Base-by-base conservation (phyloP, 2,888 invertebrate genomes). In the Dicyrtomina minuta region DNA sequence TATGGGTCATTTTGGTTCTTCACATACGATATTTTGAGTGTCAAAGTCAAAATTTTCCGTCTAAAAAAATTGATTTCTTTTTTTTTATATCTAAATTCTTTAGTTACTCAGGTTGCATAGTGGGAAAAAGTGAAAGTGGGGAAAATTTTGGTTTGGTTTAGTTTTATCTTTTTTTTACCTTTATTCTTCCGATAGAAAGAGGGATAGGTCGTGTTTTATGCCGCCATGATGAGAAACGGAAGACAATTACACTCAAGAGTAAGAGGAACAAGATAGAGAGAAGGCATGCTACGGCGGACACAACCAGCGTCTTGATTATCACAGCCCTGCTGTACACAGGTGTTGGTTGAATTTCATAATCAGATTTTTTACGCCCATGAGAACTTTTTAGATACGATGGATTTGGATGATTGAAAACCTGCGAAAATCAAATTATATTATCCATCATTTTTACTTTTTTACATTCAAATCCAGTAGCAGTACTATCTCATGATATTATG, bases 241-340 rank as follows among this genome's bases (percentile, higher is more conserved):
- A 75, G 71, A 75, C 61, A 53, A 70, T 66, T 27, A 74, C 69
- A 53, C 75, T 74, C 69, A 78, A 56, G 33, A 73, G 60, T 44
- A 78, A 72, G 22, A 78, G 72, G 62, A 70, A 53, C 53, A 78
- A 68, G 62, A 78, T 71, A 27, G 75, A 74, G 69, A 73, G 72
- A 53, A 76, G 75, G 73, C 78, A 78, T 41, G 74, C 71, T 39
- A 70, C 70, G 27, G 78, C 76, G 51, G 76, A 77, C 67, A 78
- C 75, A 51, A 77, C 65, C 39, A 78, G 68, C 39, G 78, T 78
- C 70, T 78, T 78, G 49, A 76, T 66, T 70, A 78, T 78, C 68
- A 78, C 70, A 59, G 71, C 64, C 64, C 75, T 70, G 33, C 75
- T 49, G 62, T 75, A 49, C 65, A 61, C 33, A 2, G 61, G 6